Conservation (phyloP, 1,140 invertebrate genomes). For the Lineus longissimus region DNA sequence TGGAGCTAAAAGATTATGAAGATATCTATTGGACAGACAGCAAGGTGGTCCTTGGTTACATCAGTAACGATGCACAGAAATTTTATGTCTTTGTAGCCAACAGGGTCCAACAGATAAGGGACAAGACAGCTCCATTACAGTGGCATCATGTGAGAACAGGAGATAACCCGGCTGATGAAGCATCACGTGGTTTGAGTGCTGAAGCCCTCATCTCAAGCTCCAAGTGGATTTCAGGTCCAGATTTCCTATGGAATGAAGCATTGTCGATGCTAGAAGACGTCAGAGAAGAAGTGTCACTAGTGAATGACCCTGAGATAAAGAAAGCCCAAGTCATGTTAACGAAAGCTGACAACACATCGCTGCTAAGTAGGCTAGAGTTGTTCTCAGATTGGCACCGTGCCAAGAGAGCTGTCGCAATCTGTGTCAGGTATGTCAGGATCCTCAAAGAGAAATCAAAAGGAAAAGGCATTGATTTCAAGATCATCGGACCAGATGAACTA, state of each 20-base stretch:
- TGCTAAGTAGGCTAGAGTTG: background rate
- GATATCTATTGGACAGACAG: slow-evolving; percentile 12
- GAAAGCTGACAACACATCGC: background rate
- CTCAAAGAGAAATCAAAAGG: too few relatives aligned
- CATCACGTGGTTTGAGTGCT: background rate
- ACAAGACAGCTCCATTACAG: background rate
- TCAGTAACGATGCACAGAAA: slow-evolving; percentile 8
- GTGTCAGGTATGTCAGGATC: too few relatives aligned
- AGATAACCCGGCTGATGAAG: slow-evolving; percentile 16
- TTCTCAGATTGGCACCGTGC: slow-evolving; percentile 17
- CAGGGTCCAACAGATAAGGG: slow-evolving; percentile 5
- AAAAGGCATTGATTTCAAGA: too few relatives aligned
- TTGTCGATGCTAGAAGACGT: background rate
- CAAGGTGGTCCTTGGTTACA: slow-evolving; percentile 18
- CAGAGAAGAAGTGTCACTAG: background rate
- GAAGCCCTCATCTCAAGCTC: too few relatives aligned
- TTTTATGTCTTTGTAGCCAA: slow-evolving; percentile 17
- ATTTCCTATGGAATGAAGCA: background rate
- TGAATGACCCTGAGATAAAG: slow-evolving; percentile 5
- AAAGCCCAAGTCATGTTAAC: background rate
- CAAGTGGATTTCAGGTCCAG: too few relatives aligned
- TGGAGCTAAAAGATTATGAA: background rate
- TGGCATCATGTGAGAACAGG: slow-evolving; percentile 4
- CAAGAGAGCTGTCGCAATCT: slow-evolving; percentile 5
- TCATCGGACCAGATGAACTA: too few relatives aligned